Conservation (phyloP, 2,113 vertebrate species). For the Desmodus rotundus region DNA sequence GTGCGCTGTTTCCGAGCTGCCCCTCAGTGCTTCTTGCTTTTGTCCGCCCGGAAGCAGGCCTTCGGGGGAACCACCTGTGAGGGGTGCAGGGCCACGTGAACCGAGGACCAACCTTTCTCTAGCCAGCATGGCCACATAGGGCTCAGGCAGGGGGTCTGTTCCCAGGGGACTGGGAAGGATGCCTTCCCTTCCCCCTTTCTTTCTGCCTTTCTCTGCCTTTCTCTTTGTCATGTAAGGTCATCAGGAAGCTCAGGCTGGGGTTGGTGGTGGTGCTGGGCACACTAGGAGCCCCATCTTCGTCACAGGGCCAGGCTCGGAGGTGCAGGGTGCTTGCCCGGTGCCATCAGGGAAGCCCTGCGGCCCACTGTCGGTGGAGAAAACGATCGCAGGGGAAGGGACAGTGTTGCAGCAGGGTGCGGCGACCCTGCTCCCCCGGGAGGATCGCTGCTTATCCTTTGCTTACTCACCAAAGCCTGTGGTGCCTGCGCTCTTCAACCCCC, state of each 20-base stretch:
- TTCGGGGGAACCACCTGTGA: background rate
- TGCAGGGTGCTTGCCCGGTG: background rate
- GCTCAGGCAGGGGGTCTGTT: background rate
- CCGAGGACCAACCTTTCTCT: background rate
- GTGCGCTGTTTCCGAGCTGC: background rate
- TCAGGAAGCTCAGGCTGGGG: background rate
- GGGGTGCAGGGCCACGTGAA: background rate
- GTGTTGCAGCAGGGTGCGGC: constrained; percentile 33
- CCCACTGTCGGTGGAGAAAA: constrained; percentile 64
- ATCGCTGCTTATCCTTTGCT: constrained; percentile 62
- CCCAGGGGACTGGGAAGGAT: background rate
- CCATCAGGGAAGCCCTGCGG: background rate
- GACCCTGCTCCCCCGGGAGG: background rate
- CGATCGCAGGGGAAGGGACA: constrained; percentile 37
- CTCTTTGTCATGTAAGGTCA: background rate
- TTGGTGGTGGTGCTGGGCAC: background rate
- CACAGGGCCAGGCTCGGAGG: background rate
- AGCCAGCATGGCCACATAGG: background rate
- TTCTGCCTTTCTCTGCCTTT: background rate
- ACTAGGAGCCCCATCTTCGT: background rate
- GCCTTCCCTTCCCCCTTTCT: no score
- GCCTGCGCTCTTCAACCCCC: constrained; percentile 66
- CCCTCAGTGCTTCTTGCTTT: background rate
- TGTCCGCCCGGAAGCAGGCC: background rate
- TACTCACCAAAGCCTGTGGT: constrained; percentile 70